Evolutionary conservation across 2,888 invertebrate genomes (phyloP), one percentile per base, ranked within the genome.

Genomic region (Torymus auratus): DNA sequence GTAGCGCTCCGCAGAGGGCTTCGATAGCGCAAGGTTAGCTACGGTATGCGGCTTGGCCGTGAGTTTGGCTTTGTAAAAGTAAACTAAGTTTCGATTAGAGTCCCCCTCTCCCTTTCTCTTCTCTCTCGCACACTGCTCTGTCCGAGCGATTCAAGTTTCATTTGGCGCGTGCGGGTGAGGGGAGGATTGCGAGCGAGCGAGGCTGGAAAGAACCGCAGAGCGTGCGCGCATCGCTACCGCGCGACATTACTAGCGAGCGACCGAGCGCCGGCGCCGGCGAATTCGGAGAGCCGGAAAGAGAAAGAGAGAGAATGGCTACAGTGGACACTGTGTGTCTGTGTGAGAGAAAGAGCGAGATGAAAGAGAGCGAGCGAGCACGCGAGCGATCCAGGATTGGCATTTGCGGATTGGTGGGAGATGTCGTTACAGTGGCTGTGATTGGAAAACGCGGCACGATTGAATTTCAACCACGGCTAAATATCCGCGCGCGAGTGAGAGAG

Each of bases 31-130:
- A 60, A 67, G 70, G 65, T 56, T 61, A 76, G 41, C 52, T 58
- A 28, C 23, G 65, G 70, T 17, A 74, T 60, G 70, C 65, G 71
- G 61, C 58, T 52, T 7, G 64, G 17, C 5, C 15, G 13, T 7
- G 53, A 78, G 74, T 62, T 82, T 68, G 72, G 75, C 83, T 83
- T 83, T 79, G 83, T 83, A 75, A 79, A 79, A 82, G 83, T 76
- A 80, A 82, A 78, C 83, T 60, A 83, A 83, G 78, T 86, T 85
- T 81, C 83, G 85, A 86, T 86, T 82, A 81, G 82, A 85, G 65
- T 74, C 58, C 61, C 64, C 72, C 75, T 73, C 65, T 61, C 53
- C 12, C 70, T 20, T 64, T 64, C 56, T 50, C 68, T n/a, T n/a
- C 70, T 23, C 71, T 64, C 56, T 50, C 62, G 41, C 2, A 2